Base-by-base conservation (phyloP, 2,113 vertebrate species). In the Gymnocephalus cernua region DNA sequence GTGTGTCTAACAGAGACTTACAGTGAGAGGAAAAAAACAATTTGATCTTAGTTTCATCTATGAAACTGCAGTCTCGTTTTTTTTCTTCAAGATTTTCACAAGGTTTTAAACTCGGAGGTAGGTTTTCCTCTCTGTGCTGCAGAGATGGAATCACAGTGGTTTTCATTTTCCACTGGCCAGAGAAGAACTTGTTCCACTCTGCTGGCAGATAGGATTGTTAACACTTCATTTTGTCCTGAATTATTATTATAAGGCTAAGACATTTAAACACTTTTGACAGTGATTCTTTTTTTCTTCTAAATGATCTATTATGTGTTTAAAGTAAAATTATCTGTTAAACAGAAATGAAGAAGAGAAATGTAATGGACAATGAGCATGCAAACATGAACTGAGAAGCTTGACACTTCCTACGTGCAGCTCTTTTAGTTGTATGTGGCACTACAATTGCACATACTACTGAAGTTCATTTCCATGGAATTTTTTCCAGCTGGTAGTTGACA, bases 151-250 rank as follows among this genome's bases (percentile, higher is more conserved):
- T 87, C 83, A 54, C 63, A 1, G 15, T 59, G 75, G 64, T 82
- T 85, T 77, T 84, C 21, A 79, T 71, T 89, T 91, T 93, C 83
- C 89, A 85, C 67, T 83, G 79, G 68, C 74, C 84, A 75, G 73
- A 74, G 61, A 74, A 92, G 92, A 94, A 92, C 94, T 92, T 96
- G 95, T 93, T 93, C 88, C 89, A 84, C 82, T 87, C 77, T 77
- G 61, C 53, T 63, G 79, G 62, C 70, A 89, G 78, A 83, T 68
- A 50, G 44, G 63, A 51, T 54, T 79, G 83, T 85, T 86, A 87
- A 69, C 87, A 85, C 87, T 82, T 85, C 8, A 87, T 53, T 84
- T 77, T 63, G 45, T 74, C 25, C 76, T 25, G 21, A 35, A 84
- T 84, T 71, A 80, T 83, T 86, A 74, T 85, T 51, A 53, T 62